Base-by-base conservation (phyloP, 2,888 invertebrate genomes). In the Nemapogon koenigi region DNA sequence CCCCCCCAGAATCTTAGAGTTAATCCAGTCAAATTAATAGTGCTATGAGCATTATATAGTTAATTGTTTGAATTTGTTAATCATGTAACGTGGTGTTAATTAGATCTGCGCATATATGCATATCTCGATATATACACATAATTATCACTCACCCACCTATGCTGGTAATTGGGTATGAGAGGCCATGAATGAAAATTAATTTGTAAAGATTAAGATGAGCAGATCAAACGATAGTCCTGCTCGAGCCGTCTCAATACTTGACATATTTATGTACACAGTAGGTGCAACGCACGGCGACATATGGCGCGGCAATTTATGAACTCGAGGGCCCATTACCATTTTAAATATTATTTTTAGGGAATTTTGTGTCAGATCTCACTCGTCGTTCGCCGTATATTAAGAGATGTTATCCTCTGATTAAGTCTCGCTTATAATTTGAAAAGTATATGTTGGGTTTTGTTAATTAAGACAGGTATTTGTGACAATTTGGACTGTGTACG, bases 301-400 rank as follows among this genome's bases (percentile, higher is more conserved):
- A 78, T 78, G 78, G 78, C 65, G 68, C 52, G 65, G 67, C 73
- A 76, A 78, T 78, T 78, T 78, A 78, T 78, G 76, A 76, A 72
- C 58, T 62, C 62, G 61, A 61, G 58, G 63, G 52, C 72, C 78
- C 78, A 76, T 78, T 78, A 78, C 75, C 75, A 76, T 76, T 76
- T 78, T 78, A 78, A 78, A 78, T 78, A 78, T 78, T 78, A 78
- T 78, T 78, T 78, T 78, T 78, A 75, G 78, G 78, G 78, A 78
- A 76, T 78, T 72, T 63, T 68, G 73, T 76, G 78, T 78, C 76
- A 78, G 76, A 78, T 78, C 76, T 76, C 78, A 70, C 72, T 78
- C 75, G 67, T 61, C 71, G 66, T 55, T 59, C 64, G 54, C 65
- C 67, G 65, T 73, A 72, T 73, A 72, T 75, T 70, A 72, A 62